Conservation (phyloP, 2,888 invertebrate species). For the Trachelus stipa region DNA sequence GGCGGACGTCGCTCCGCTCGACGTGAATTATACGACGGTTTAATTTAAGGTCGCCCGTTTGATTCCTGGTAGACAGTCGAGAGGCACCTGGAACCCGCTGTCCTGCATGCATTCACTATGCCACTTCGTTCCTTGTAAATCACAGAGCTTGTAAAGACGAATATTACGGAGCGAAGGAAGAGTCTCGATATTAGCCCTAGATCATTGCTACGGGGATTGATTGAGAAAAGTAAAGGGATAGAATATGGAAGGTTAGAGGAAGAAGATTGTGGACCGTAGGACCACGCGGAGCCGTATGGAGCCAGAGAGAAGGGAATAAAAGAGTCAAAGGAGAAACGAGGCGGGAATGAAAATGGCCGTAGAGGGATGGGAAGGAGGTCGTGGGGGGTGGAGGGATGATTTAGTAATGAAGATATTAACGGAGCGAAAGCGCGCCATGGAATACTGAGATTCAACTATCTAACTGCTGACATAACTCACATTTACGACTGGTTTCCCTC, state of each 20-base stretch:
- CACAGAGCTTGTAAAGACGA: background rate
- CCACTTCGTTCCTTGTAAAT: background rate
- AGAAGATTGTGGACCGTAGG: too few relatives aligned
- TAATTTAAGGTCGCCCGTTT: constrained; percentile 61
- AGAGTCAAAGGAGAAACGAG: constrained; percentile 33
- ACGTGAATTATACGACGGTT: constrained; percentile 61
- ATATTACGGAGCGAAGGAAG: background rate
- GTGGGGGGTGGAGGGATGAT: constrained; percentile 54
- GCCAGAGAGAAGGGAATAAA: background rate
- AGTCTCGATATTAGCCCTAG: background rate
- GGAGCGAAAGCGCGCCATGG: constrained; percentile 62
- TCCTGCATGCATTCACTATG: background rate
- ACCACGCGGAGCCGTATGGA: background rate
- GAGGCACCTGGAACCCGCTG: background rate
- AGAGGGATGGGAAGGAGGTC: constrained; percentile 24
- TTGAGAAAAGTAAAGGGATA: background rate
- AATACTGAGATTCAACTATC: constrained; percentile 67
- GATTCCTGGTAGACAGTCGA: constrained; percentile 55
- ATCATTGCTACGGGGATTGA: background rate
- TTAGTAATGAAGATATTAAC: constrained; percentile 67
- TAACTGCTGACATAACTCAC: constrained; percentile 64
- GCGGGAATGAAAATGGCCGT: constrained; percentile 43
- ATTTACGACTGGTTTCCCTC: constrained; percentile 55
- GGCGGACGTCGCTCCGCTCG: constrained; percentile 49
- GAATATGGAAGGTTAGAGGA: background rate